Evolutionary conservation across 2,797 vertebrate genomes (phyloP).

Genomic region (Trachops cirrhosus): DNA sequence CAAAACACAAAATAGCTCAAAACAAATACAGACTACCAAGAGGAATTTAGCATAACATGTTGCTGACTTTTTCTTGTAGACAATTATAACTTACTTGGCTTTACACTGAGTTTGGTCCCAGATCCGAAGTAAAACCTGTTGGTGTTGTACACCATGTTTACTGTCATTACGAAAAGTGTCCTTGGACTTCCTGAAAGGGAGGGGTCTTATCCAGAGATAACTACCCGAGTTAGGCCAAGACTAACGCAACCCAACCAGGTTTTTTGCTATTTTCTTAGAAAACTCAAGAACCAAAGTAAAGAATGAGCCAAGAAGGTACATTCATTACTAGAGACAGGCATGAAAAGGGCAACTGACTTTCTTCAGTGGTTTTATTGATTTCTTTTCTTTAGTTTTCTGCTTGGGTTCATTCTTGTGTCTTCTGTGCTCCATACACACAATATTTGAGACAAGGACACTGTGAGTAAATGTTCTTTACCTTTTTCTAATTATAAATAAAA

Average conservation of each 20-base stretch:
- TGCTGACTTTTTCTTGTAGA: slow-evolving; percentile 2
- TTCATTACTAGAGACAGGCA: slow-evolving; percentile 70
- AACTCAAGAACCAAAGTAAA: slow-evolving; percentile 45
- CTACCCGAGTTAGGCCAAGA: background rate
- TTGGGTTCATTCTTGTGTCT: slow-evolving; percentile 58
- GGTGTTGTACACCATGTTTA: slow-evolving; percentile 29
- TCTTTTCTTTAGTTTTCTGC: slow-evolving; percentile 66
- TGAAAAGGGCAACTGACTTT: slow-evolving; percentile 67
- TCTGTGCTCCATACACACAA: slow-evolving; percentile 15
- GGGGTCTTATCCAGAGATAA: background rate
- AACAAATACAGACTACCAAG: background rate
- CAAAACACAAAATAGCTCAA: background rate
- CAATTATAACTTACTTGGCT: slow-evolving; percentile 69
- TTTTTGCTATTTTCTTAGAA: slow-evolving; percentile 41
- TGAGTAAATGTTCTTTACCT: slow-evolving; percentile 28
- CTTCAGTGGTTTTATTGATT: slow-evolving; percentile 64
- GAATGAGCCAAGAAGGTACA: slow-evolving; percentile 56
- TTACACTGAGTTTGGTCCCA: slow-evolving; percentile 70
- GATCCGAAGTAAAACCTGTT: slow-evolving; percentile 62
- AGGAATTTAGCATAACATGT: background rate
- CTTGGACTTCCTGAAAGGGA: background rate
- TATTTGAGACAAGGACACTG: slow-evolving; percentile 23
- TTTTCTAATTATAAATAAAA: slow-evolving; percentile 57
- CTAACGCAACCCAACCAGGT: background rate
- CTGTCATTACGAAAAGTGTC: slow-evolving; percentile 63